Evolutionary conservation across 1,140 invertebrate species (phyloP), one percentile per base, ranked within the genome.

Genomic region (Drosophila pachea): DNA sequence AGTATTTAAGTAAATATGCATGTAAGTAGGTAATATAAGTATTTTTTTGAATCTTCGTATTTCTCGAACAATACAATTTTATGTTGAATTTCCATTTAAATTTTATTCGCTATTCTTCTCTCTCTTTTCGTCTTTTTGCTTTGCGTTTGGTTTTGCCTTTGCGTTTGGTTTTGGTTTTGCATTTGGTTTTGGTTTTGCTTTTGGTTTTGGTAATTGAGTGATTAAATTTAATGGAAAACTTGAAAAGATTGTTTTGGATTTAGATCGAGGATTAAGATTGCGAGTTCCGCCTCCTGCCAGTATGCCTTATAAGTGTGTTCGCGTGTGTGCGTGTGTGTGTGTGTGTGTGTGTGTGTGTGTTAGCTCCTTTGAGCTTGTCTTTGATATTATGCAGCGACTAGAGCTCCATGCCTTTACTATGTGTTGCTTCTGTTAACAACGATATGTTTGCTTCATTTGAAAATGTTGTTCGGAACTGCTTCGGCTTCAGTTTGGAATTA

Each of bases 181-280:
- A 55, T 73, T 75, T 53, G 60, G 64, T 65, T 40, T 43, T 52
- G 45, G 48, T 63, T 66, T 62, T 38, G 8, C 49, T 69, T 76
- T 74, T 62, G 49, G 58, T 60, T 36, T 48, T 59, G 45, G 52
- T 73, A 29, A 45, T 64, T 73, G 54, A 50, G 60, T 50, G 77
- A 76, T 87, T 87, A 87, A 76, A 87, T 74, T 79, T 84, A 86
- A 82, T 86, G 83, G 83, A 87, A 87, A 87, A 87, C 83, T 87
- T 87, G 78, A 87, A 87, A 83, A 67, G 75, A 87, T 87, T 87
- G 83, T 87, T 70, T 86, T 78, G 61, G 64, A 68, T 87, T 82
- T 63, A 77, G 82, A 69, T 86, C 65, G 60, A 72, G 63, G 63
- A 82, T 45, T 65, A 65, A 84, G 71, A 61, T 68, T 58, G 61